Evolutionary conservation across 2,113 vertebrate genomes (phyloP).

Genomic region (Bostrychus sinensis): DNA sequence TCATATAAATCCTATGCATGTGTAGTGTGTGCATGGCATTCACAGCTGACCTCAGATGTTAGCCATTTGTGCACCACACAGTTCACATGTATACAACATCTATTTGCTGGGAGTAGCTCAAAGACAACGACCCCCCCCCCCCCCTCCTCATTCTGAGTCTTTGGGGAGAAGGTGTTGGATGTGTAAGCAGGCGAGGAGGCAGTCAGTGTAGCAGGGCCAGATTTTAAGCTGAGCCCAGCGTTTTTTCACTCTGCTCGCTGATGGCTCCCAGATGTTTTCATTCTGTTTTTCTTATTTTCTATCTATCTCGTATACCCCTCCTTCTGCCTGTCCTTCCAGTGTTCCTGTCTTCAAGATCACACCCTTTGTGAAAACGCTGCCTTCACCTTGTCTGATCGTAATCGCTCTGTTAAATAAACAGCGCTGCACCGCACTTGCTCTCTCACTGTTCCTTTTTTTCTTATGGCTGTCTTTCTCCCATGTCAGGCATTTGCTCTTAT

Average conservation of each 20-base stretch:
- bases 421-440: slow-evolving; percentile 44
- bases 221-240: slow-evolving; percentile 74
- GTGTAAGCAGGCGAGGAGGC: slow-evolving; percentile 56
- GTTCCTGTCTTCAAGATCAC: slow-evolving; percentile 46
- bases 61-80: background rate
- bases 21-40: slow-evolving; percentile 34
- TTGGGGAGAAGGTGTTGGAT: slow-evolving; percentile 67
- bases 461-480: background rate
- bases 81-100: background rate
- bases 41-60: slow-evolving; percentile 5
- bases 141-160: slow-evolving; percentile 44
- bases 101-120: slow-evolving; percentile 18
- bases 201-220: slow-evolving; percentile 27
- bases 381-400: slow-evolving; percentile 65
- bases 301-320: slow-evolving; percentile 11
- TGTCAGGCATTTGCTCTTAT: slow-evolving; percentile 23
- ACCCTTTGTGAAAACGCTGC: slow-evolving; percentile 50
- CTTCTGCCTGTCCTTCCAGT: slow-evolving; percentile 31
- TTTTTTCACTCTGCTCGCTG: slow-evolving; percentile 68
- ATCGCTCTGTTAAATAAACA: slow-evolving; percentile 69
- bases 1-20: slow-evolving; percentile 23
- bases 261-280: slow-evolving; percentile 79
- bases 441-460: slow-evolving; percentile 46
- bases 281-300: slow-evolving; percentile 42
- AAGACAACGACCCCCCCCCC: slow-evolving; percentile 32